Percentiles rank a stretch among this genome's conserved stretches.
Evolutionary conservation across 1,140 invertebrate species (phyloP).

Genomic region (Drosophila neocordata): DNA sequence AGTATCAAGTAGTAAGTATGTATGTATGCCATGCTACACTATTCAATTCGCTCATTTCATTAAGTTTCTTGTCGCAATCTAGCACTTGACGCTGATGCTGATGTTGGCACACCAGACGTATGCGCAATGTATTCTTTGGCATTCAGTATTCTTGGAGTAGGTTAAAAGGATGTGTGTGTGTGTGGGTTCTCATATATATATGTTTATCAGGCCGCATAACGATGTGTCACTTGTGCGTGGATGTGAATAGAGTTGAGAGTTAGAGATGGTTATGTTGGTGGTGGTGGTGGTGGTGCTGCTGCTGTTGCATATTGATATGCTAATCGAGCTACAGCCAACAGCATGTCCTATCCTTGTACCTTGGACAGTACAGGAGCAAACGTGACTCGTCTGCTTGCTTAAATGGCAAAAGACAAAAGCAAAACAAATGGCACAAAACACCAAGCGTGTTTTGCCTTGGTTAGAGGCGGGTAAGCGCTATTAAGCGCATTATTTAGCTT

Average conservation of each 20-base stretch:
- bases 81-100: constrained; percentile 54
- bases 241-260: constrained; percentile 33
- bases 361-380: constrained; percentile 4
- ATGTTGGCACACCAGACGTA: constrained; percentile 53
- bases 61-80: constrained; percentile 67
- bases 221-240: constrained; percentile 68
- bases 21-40: constrained; percentile 38
- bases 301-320: constrained; percentile 74
- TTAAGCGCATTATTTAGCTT: constrained; percentile 78
- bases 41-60: constrained; percentile 81
- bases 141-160: no score
- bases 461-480: constrained; percentile 63
- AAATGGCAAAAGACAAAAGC: constrained; percentile 75
- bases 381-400: constrained; percentile 44
- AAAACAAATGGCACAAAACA: constrained; percentile 67
- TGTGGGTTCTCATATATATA: no score
- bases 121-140: constrained; percentile 52
- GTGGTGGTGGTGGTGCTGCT: not conserved
- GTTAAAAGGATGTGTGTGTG: constrained; percentile 7
- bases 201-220: constrained; percentile 73
- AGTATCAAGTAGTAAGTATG: constrained; percentile 12
- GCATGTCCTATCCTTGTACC: constrained; percentile 15
- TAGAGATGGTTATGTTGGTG: not conserved
- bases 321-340: constrained; percentile 61
- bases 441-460: constrained; percentile 36